Conservation (phyloP, 2,113 vertebrate species). For the Anolis carolinensis region DNA sequence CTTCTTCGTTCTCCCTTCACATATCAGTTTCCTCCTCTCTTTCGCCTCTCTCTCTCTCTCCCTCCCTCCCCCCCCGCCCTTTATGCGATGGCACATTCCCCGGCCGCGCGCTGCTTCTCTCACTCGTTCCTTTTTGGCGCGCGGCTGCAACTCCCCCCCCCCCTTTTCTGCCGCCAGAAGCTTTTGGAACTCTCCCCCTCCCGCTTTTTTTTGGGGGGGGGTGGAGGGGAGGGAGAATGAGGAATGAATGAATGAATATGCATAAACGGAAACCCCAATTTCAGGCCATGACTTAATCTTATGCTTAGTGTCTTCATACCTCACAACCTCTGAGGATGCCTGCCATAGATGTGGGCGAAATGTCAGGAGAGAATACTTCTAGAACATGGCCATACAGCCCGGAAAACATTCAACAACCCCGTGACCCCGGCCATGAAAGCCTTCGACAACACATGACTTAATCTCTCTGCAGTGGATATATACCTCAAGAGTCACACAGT, state of each 20-base stretch:
- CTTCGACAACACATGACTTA: too few species aligned
- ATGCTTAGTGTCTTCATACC: too few species aligned
- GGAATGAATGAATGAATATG: not conserved
- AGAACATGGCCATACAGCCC: too few species aligned
- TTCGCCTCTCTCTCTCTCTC: conserved; percentile 56
- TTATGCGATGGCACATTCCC: conserved; percentile 48
- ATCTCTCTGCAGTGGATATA: not conserved
- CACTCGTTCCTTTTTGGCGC: too few species aligned
- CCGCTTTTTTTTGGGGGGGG: not conserved
- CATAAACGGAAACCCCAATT: conserved; percentile 18
- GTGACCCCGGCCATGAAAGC: too few species aligned
- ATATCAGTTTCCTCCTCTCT: conserved; percentile 51
- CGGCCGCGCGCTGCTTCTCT: conserved; percentile 36
- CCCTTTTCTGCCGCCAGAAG: conserved; percentile 40
- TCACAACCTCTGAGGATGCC: too few species aligned
- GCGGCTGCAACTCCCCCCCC: too few species aligned
- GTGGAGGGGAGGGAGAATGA: not conserved
- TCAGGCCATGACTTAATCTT: conserved; percentile 47
- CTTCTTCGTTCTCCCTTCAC: not conserved
- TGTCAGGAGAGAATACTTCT: too few species aligned
- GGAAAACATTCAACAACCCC: too few species aligned
- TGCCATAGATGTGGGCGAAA: too few species aligned
- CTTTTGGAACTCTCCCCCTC: conserved; percentile 36
- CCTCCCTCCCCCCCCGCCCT: conserved; percentile 50
- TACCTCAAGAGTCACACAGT: conserved; percentile 34